These are phyloP conservation scores for Amphipyra berbera DNA, from an alignment of 2,888 invertebrate genomes.

Conservation along the genomic window DNA sequence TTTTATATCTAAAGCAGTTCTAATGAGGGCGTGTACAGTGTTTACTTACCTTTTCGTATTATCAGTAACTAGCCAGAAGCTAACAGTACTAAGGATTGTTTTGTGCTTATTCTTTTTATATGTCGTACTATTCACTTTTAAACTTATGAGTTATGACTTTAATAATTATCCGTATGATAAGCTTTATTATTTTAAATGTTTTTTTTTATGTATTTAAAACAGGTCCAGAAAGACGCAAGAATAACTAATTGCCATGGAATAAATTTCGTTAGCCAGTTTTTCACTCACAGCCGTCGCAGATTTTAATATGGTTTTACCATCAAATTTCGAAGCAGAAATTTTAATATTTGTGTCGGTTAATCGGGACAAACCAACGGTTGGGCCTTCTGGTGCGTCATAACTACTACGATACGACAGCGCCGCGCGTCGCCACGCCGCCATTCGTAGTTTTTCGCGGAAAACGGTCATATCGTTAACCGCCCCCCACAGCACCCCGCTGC, in stretches of 20 bases:
- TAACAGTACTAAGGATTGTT: conserved; percentile 20
- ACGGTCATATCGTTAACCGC: conserved; percentile 80
- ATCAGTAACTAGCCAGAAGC: conserved; percentile 21
- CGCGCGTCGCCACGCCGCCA: conserved; percentile 71
- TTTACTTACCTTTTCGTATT: conserved; percentile 33
- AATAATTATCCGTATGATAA: conserved; percentile 4
- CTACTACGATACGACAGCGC: conserved; percentile 76
- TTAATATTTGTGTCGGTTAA: conserved; percentile 60
- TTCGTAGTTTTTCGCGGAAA: conserved; percentile 88
- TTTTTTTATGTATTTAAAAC: conserved; percentile 41
- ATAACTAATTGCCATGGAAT: conserved; percentile 46
- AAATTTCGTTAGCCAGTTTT: conserved; percentile 41
- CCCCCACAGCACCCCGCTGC: conserved; percentile 60
- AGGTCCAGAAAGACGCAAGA: conserved; percentile 65
- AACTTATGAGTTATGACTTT: not conserved
- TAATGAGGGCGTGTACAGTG: conserved; percentile 64
- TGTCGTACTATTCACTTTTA: conserved; percentile 1
- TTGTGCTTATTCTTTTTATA: conserved; percentile 7
- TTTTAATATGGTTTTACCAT: conserved; percentile 58
- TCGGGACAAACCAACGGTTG: conserved; percentile 79
- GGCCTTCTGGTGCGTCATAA: conserved; percentile 79
- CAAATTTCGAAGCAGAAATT: conserved; percentile 48
- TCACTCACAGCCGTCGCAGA: conserved; percentile 73
- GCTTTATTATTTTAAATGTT: conserved; percentile 18
- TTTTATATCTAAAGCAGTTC: conserved; percentile 59